Evolutionary conservation across 2,888 invertebrate genomes (phyloP).

Genomic region (Leptopterna dolabrata): DNA sequence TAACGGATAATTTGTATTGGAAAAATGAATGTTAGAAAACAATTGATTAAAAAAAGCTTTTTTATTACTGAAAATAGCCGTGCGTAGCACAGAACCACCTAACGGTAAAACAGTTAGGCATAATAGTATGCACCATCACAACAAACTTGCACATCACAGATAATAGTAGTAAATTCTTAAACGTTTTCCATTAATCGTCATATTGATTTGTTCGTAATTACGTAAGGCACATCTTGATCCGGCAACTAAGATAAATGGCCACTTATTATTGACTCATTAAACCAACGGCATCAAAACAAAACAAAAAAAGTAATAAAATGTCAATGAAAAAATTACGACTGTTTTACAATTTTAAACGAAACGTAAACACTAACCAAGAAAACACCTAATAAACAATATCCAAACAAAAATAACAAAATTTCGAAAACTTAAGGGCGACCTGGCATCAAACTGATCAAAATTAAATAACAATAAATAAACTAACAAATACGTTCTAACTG

Average conservation of each 20-base stretch:
- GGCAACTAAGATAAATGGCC: not conserved
- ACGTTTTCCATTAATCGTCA: not conserved
- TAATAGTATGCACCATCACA: not conserved
- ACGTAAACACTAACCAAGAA: not conserved
- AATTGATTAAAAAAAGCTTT: not conserved
- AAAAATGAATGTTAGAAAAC: not conserved
- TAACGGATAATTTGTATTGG: too few species aligned
- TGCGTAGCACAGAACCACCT: constrained; percentile 2
- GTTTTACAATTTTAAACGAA: not conserved
- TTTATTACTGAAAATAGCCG: constrained; percentile 7
- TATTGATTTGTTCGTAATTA: not conserved
- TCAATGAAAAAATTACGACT: not conserved
- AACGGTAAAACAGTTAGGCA: not conserved
- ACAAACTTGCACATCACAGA: not conserved
- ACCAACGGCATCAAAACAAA: not conserved
- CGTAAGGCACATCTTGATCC: not conserved
- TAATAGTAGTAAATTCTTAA: not conserved
- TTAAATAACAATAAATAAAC: not conserved
- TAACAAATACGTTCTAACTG: not conserved
- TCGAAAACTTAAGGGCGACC: not conserved
- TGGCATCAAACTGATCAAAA: not conserved
- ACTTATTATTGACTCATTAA: not conserved
- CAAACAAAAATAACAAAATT: not conserved
- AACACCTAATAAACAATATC: not conserved
- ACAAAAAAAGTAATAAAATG: not conserved